Percentiles rank a stretch among this genome's conserved stretches.
Evolutionary conservation across 2,797 vertebrate species (phyloP).

Genomic region (Crenichthys baileyi): DNA sequence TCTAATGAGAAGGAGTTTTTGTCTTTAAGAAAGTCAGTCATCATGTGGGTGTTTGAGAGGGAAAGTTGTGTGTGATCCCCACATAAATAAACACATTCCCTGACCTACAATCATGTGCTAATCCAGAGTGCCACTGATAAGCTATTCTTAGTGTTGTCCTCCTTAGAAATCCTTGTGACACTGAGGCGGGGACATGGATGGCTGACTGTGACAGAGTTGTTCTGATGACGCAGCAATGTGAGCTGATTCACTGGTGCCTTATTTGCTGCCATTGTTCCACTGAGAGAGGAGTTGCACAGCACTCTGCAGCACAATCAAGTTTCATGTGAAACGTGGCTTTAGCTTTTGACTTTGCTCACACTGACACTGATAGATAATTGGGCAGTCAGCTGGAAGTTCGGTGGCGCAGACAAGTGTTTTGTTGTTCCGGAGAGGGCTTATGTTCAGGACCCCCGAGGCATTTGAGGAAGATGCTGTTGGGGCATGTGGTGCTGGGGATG

Average conservation of each 20-base stretch:
- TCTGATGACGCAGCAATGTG: constrained; percentile 9
- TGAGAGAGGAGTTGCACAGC: constrained; percentile 12
- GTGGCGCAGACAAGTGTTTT: background rate
- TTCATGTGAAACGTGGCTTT: background rate
- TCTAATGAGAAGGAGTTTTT: background rate
- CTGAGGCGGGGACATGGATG: constrained; percentile 36
- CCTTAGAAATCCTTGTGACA: constrained; percentile 35
- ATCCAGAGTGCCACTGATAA: constrained; percentile 51
- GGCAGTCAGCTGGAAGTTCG: background rate
- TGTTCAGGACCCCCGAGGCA: background rate
- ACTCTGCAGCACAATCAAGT: constrained; percentile 6
- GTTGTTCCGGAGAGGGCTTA: background rate
- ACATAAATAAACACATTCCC: constrained; percentile 23
- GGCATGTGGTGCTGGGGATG: background rate
- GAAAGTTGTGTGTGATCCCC: background rate
- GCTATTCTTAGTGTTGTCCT: constrained; percentile 70
- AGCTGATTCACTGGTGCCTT: constrained; percentile 2
- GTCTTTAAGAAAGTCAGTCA: background rate
- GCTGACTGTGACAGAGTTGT: constrained; percentile 22
- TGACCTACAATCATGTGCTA: constrained; percentile 54
- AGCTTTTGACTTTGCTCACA: background rate
- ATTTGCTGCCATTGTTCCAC: constrained; percentile 20
- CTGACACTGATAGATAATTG: background rate
- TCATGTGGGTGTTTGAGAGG: background rate
- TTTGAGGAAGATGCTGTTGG: too few relatives aligned